Conservation (phyloP, 37 sponge, comb jelly and placozoan genomes). For the Corticium candelabrum region DNA sequence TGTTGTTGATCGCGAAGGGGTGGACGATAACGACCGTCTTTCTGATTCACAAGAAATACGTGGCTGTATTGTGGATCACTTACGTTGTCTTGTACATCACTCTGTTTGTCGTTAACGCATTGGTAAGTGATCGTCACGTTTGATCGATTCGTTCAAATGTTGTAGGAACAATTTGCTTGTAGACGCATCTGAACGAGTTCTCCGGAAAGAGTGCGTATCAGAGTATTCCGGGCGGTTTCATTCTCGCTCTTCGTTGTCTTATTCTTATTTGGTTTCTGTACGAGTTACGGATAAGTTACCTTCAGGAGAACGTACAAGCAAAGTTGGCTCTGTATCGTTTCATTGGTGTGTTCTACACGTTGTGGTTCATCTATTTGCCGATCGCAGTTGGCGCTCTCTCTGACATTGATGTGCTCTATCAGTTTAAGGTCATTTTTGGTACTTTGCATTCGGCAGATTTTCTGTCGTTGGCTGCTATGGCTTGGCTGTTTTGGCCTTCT, state of each 20-base stretch:
- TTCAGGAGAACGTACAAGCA: constrained; percentile 34
- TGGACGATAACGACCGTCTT: constrained; percentile 42
- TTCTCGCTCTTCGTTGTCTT: constrained; percentile 26
- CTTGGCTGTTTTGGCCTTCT: not conserved
- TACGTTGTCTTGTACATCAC: constrained; percentile 33
- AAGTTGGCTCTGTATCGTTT: constrained; percentile 28
- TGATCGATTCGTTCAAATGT: too few species aligned
- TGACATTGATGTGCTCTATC: constrained; percentile 16
- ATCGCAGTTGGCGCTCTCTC: constrained; percentile 8
- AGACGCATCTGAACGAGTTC: not conserved
- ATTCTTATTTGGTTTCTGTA: constrained; percentile 36
- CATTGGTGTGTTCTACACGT: constrained; percentile 17
- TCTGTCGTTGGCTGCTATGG: not conserved
- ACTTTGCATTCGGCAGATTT: not conserved
- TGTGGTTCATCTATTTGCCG: constrained; percentile 66
- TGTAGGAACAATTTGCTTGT: too few species aligned
- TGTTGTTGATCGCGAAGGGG: constrained; percentile 52
- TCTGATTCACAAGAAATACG: constrained; percentile 24
- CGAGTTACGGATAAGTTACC: constrained; percentile 42
- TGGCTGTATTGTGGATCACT: constrained; percentile 22
- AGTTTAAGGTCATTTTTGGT: not conserved
- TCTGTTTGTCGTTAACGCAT: constrained; percentile 27
- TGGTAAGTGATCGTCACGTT: too few species aligned
- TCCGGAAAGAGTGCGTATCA: constrained; percentile 31
- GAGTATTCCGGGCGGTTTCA: constrained; percentile 41